Evolutionary conservation across 2,113 vertebrate species (phyloP), one percentile per base, ranked within the genome.

Genomic region (Nettapus auritus): DNA sequence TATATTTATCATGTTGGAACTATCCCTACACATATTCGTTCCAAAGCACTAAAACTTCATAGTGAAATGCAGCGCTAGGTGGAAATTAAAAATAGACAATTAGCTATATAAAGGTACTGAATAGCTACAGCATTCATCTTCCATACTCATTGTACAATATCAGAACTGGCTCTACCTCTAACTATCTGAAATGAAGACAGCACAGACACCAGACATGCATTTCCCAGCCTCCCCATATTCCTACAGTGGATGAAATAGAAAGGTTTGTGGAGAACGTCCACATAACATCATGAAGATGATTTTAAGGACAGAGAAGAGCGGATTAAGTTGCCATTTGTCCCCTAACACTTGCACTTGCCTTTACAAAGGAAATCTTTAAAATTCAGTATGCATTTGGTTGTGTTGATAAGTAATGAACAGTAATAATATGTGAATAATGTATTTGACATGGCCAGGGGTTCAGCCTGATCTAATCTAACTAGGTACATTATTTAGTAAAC

Each of bases 191-290:
- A 63, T 8, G 68, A 52, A 68, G n/a, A 38, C 67, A 67, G 23
- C 46, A 76, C 26, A 60, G 52, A 70, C 25, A 77, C 77, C 3
- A n/a, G 10, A 38, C 0, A 0, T 3, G n/a, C 17, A 12, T 55
- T 81, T 57, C 75, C 23, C 38, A 33, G 13, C 48, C 34, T 63
- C 19, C 48, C 48, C 16, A 13, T 52, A 48, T 26, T 81, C 25
- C 75, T 53, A 4, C 1, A 53, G 36, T 26, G 13, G 31, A 33
- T 50, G 12, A 42, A 68, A 46, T 5, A 53, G 19, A 73, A 46
- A 42, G 13, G 21, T 40, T 62, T 84, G 18, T n/a, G 16, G 19
- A 57, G 23, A 81, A 71, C 16, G 40, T 48, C 46, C 46, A 48
- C 46, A 22, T 22, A 63, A 63, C 29, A 53, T 9, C 26, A 14